Conservation (phyloP, 37 sponge, comb jelly and placozoan genomes). For the Mnemiopsis leidyi region DNA sequence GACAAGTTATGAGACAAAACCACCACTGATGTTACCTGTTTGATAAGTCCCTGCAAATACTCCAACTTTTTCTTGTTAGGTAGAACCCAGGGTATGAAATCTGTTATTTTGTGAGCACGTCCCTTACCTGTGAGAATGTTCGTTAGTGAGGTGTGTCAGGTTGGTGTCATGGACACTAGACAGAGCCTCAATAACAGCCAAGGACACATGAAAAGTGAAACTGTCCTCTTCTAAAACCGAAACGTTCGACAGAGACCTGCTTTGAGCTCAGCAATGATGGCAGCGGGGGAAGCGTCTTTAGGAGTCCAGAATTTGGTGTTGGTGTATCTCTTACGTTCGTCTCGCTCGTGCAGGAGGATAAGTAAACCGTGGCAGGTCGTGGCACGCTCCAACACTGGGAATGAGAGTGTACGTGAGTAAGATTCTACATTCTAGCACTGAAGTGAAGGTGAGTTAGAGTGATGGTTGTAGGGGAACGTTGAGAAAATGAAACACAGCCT, state of each 20-base stretch:
- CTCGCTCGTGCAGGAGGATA: conserved; percentile 27
- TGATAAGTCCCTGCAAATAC: conserved; percentile 2
- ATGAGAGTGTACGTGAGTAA: too few species aligned
- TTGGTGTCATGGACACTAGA: too few species aligned
- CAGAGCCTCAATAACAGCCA: too few species aligned
- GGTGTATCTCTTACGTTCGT: conserved; percentile 12
- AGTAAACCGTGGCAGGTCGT: conserved; percentile 18
- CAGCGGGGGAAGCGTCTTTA: conserved; percentile 14
- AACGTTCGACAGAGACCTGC: neutral
- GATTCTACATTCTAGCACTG: too few species aligned
- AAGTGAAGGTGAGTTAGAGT: too few species aligned
- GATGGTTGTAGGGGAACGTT: too few species aligned
- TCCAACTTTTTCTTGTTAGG: conserved; percentile 50
- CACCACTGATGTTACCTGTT: neutral
- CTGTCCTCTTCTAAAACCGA: too few species aligned
- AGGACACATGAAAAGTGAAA: too few species aligned
- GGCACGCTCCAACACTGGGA: conserved; percentile 17
- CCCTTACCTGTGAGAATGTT: neutral
- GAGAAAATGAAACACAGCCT: too few species aligned
- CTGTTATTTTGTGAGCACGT: conserved; percentile 35
- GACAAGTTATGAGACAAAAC: too few species aligned
- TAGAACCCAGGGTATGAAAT: conserved; percentile 51
- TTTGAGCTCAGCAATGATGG: conserved; percentile 39
- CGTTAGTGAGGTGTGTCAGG: too few species aligned
- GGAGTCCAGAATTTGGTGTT: conserved; percentile 57